These are phyloP conservation scores for Cabera pusaria DNA, from an alignment of 2,888 invertebrate genomes.

Conservation along the genomic window DNA sequence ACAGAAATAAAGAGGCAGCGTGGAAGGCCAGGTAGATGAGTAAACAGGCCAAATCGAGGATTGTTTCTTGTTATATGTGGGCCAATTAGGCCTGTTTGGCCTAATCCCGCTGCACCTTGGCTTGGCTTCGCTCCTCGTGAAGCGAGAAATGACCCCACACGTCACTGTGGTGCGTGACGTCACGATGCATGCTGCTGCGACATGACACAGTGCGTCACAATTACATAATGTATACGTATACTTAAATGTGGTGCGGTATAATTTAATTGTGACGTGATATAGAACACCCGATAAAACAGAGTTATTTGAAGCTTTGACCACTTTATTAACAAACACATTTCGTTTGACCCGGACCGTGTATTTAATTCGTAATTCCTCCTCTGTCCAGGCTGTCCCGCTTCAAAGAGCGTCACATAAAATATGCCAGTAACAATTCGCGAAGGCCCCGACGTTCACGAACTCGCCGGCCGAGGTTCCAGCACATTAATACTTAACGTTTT, in stretches of 20 bases:
- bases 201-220: constrained; percentile 15
- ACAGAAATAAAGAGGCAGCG: constrained; percentile 1
- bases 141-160: constrained; percentile 4
- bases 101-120: constrained; percentile 1
- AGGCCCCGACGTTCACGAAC: constrained; percentile 10
- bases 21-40: constrained; percentile 10
- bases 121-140: constrained; percentile 13
- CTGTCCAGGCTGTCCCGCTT: background rate
- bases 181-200: constrained; percentile 11
- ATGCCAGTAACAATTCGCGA: constrained; percentile 11
- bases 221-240: background rate
- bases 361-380: constrained; percentile 8
- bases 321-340: constrained; percentile 7
- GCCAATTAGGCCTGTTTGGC: constrained; percentile 7
- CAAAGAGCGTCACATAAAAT: constrained; percentile 9
- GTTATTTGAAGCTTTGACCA: constrained; percentile 2
- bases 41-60: constrained; percentile 6
- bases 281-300: background rate
- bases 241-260: too few species aligned
- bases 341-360: constrained; percentile 6
- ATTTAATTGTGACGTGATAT: background rate
- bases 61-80: constrained; percentile 15
- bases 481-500: constrained; percentile 16
- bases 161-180: constrained; percentile 10
- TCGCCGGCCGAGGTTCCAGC: constrained; percentile 13